Evolutionary conservation across 2,113 vertebrate species (phyloP).

Genomic region (Nettapus auritus): DNA sequence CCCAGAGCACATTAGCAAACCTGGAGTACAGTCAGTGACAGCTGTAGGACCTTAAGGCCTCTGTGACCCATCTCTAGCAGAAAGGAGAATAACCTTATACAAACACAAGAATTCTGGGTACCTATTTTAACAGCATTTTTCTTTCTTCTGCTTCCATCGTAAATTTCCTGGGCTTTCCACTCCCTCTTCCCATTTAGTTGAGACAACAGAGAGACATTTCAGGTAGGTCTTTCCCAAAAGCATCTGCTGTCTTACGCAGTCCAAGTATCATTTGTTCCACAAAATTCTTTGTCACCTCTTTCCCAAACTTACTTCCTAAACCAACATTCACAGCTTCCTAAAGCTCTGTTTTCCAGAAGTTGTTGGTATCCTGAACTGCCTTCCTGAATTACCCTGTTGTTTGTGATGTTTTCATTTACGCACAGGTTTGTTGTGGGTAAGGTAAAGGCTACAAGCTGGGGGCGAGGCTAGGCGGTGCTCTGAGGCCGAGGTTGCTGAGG

Average conservation of each 20-base stretch:
- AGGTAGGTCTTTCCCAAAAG: neutral
- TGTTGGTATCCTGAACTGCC: neutral
- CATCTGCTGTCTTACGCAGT: neutral
- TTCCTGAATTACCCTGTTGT: neutral
- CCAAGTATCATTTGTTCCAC: neutral
- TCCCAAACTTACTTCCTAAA: neutral
- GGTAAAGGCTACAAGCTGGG: neutral
- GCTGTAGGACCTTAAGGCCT: slow-evolving; percentile 11
- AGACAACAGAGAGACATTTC: neutral
- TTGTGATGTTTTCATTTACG: neutral
- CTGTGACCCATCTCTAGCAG: neutral
- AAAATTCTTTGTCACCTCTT: neutral
- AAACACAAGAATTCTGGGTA: slow-evolving; percentile 19
- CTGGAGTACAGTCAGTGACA: neutral
- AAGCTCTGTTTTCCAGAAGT: neutral
- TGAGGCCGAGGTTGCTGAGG: neutral
- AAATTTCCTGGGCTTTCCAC: neutral
- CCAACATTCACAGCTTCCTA: neutral
- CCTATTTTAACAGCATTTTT: neutral
- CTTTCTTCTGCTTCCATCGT: slow-evolving; percentile 6
- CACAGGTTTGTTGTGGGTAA: neutral
- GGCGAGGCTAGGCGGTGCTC: no score
- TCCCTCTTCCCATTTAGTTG: neutral
- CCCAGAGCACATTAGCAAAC: accelerated
- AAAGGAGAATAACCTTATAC: neutral